Evolutionary conservation across 2,888 invertebrate species (phyloP).

Genomic region (Linyphia triangularis): DNA sequence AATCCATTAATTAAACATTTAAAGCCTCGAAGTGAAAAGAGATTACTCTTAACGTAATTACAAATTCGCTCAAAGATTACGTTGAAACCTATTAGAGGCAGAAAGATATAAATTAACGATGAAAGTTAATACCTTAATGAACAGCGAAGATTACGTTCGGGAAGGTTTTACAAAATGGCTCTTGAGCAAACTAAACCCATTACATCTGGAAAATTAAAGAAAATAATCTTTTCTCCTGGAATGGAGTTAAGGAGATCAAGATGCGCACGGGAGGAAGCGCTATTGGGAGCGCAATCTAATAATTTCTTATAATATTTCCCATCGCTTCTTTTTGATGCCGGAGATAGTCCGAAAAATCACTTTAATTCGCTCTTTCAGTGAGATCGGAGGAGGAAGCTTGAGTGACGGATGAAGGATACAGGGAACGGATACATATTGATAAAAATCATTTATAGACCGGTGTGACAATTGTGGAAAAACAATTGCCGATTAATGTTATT

Average conservation of each 20-base stretch:
- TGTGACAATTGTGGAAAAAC: too few relatives aligned
- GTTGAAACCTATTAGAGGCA: slow-evolving; percentile 18
- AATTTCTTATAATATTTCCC: slow-evolving; percentile 65
- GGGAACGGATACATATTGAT: slow-evolving; percentile 11
- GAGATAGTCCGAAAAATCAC: slow-evolving; percentile 74
- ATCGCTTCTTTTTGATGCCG: slow-evolving; percentile 28
- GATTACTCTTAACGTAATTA: slow-evolving; percentile 61
- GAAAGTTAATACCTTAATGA: slow-evolving; percentile 70
- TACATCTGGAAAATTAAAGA: slow-evolving; percentile 64
- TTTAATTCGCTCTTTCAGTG: slow-evolving; percentile 73
- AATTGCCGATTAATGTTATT: too few relatives aligned
- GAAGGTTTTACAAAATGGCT: slow-evolving; percentile 67
- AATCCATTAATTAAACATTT: slow-evolving; percentile 57
- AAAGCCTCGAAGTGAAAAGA: slow-evolving; percentile 28
- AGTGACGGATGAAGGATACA: slow-evolving; percentile 48
- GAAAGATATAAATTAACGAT: slow-evolving; percentile 39
- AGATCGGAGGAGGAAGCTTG: slow-evolving; percentile 48
- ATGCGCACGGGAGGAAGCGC: slow-evolving; percentile 56
- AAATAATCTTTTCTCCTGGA: slow-evolving; percentile 26
- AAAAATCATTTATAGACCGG: too few relatives aligned
- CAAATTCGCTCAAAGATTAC: background rate
- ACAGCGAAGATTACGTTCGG: slow-evolving; percentile 22
- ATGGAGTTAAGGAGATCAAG: slow-evolving; percentile 60
- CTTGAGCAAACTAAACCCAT: slow-evolving; percentile 71
- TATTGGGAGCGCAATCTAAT: slow-evolving; percentile 68